Percentiles rank a stretch among this genome's conserved stretches.
Conservation (phyloP, 2,113 vertebrate species). For the Misgurnus anguillicaudatus region DNA sequence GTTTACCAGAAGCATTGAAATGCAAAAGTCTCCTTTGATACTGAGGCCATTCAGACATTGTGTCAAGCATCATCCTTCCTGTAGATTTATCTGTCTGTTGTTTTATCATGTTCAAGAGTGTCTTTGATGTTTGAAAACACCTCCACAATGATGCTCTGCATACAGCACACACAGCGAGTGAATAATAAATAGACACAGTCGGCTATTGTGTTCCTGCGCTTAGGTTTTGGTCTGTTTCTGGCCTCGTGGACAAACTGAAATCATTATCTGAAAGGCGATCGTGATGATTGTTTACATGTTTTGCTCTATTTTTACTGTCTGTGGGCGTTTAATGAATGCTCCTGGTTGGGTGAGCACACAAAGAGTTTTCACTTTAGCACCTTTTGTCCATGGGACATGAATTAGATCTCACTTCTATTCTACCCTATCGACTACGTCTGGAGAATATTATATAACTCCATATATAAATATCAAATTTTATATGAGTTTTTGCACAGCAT, state of each 20-base stretch:
- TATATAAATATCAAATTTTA: not conserved
- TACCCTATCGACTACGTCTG: not conserved
- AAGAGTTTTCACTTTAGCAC: conserved; percentile 13
- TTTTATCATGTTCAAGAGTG: conserved; percentile 21
- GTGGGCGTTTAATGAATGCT: conserved; percentile 38
- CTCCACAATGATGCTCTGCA: conserved; percentile 23
- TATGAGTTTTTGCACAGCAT: not conserved
- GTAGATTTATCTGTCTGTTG: not conserved
- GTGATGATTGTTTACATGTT: conserved; percentile 47
- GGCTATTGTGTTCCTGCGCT: conserved; percentile 33
- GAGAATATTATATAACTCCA: not conserved
- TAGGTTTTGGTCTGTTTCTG: conserved; percentile 44
- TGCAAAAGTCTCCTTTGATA: not conserved
- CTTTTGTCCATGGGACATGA: not conserved
- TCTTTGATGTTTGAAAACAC: conserved; percentile 44
- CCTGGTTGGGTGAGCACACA: conserved; percentile 20
- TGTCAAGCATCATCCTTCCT: not conserved
- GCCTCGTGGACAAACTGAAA: conserved; percentile 41
- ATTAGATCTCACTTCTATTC: not conserved
- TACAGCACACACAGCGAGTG: conserved; percentile 24
- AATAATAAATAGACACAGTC: conserved; percentile 39
- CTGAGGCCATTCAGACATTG: not conserved
- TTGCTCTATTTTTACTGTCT: conserved; percentile 21
- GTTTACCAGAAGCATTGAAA: not conserved
- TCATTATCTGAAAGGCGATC: conserved; percentile 35